Base-by-base conservation (phyloP, 2,888 invertebrate species). In the Gibbula magus region DNA sequence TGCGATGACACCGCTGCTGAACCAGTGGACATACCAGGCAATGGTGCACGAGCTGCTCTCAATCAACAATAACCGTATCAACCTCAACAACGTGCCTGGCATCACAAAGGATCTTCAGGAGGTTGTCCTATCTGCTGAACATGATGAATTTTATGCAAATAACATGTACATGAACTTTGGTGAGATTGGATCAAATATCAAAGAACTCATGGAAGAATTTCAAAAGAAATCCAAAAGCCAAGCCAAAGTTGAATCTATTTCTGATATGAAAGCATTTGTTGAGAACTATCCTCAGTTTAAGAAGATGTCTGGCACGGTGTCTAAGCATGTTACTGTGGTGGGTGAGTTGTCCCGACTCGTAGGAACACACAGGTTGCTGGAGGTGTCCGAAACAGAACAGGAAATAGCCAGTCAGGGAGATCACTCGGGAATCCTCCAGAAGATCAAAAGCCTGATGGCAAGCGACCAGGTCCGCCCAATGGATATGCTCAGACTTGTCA, bases 1-100 rank as follows among this genome's bases (percentile, higher is more conserved):
- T 93, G 97, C 98, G 0, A 96, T 99, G 8, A 99, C 99, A 0
- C 99, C 99, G 0, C 93, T 99, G 79, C 93, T 99, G 45, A 98
- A 97, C 93, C 97, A 97, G 94, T 99, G 99, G 99, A 99, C 99
- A 0, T 99, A 99, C 94, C 99, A 99, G 93, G 99, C 99, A 1
- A 99, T 99, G 99, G 98, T 99, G 13, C 99, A 99, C 93, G 99
- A 99, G 93, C 93, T 99, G 77, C 93, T 99, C 61, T 96, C 96
- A 0, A 98, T 99, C 85, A 96, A 95, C 90, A 98, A 98, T 93
- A 98, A 98, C 93, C 95, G 99, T 80, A 98, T 99, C 35, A 97
- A 96, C 92, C 94, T 99, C 83, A 96, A 97, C 0, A 95, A 95
- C 85, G 95, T 97, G 35, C 95, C 96, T 18, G 97, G 96, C 67